Conservation (phyloP, 2,797 vertebrate genomes). For the Ctenopoma multispine region DNA sequence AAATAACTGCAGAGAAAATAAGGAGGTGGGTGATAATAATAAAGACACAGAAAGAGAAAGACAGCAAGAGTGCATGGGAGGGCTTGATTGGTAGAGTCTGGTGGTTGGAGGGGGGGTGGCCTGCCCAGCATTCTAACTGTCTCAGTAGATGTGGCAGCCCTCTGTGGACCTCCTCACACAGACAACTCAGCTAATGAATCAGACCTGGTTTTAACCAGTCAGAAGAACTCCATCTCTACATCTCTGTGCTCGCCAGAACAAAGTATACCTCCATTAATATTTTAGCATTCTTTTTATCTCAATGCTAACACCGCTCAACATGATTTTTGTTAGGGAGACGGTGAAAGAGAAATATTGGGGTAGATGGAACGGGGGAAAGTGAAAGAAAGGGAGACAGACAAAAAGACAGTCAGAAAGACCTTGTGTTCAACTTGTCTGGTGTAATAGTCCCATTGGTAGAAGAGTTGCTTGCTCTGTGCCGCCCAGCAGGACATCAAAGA, state of each 20-base stretch:
- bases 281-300: constrained; percentile 94
- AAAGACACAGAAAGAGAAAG: constrained; percentile 43
- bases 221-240: constrained; percentile 84
- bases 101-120: constrained; percentile 44
- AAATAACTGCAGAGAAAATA: constrained; percentile 55
- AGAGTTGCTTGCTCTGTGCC: constrained; percentile 61
- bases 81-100: constrained; percentile 62
- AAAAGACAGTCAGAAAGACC: constrained; percentile 61
- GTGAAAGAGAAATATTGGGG: constrained; percentile 72
- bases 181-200: constrained; percentile 91
- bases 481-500: constrained; percentile 70
- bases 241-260: constrained; percentile 90
- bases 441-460: constrained; percentile 75
- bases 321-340: constrained; percentile 76
- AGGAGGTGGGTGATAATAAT: constrained; percentile 62
- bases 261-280: constrained; percentile 95
- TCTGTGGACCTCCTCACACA: constrained; percentile 90
- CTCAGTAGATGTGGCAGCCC: constrained; percentile 82
- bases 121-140: constrained; percentile 65
- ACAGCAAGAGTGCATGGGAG: constrained; percentile 46
- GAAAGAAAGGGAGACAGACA: constrained; percentile 54
- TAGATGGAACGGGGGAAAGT: constrained; percentile 61
- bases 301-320: constrained; percentile 91
- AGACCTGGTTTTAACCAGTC: constrained; percentile 87
- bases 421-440: constrained; percentile 72